Evolutionary conservation across 2,797 vertebrate genomes (phyloP), one percentile per base, ranked within the genome.

Genomic region (Catostomus latipinnis): DNA sequence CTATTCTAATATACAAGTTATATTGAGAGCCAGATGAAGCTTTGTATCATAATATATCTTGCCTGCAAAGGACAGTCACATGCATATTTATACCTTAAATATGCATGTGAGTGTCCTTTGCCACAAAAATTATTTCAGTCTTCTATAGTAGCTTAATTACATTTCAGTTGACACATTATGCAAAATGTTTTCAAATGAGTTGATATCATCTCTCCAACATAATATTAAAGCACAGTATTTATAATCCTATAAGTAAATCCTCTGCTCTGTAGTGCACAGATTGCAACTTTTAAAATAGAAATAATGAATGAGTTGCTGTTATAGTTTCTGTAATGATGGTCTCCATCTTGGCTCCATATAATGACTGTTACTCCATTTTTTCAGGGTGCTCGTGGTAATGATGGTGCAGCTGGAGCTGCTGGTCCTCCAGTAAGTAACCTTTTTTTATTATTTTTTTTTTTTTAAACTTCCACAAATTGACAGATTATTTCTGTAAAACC

Each of bases 351-450:
- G 65, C 13, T 61, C 12, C 10, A 5, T 53, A 48, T 7, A 87
- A 52, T 86, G 7, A 14, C 43, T 78, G 53, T 46, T 61, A 57
- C 60, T 86, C 48, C 16, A 87, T 71, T 83, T 34, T 12, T 0
- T 49, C 84, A 98, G 97, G 97, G 97, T 86, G 96, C 96, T 91
- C 97, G 97, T 81, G 97, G 97, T 92, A 99, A 99, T 0, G 97
- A 99, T 85, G 97, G 97, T 82, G 88, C 95, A 84, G 93, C 96
- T 54, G 97, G 97, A 84, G 95, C 95, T 91, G 97, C 96, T 54
- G 97, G 97, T 48, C 97, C 97, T 88, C 93, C 96, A 2, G 97
- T 99, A 89, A 97, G 97, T 97, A 70, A 8, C 14, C 13, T 43
- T 2, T 14, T 54, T 22, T 34, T 34, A 0, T 34, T 34, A 34